Base-by-base conservation (phyloP, 1,140 invertebrate species). In the Cecropterus lyciades region DNA sequence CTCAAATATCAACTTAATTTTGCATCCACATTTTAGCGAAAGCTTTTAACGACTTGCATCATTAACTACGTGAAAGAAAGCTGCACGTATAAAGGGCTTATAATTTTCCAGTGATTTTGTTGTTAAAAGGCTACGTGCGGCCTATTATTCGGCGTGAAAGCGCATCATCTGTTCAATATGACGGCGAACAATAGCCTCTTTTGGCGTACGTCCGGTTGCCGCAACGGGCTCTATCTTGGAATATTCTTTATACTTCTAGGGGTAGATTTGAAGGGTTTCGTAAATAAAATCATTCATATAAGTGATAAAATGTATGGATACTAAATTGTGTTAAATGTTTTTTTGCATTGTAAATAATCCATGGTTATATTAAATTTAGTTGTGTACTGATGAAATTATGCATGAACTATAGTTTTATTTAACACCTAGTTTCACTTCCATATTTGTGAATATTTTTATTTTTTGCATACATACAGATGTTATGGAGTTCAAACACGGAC, bases 131-230 rank as follows among this genome's bases (percentile, higher is more conserved):
- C 45, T 62, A 62, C 46, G 59, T 60, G 49, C 53, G 56, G 63
- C 65, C 77, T 73, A 84, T 87, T 87, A 84, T 82, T 69, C n/a
- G n/a, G n/a, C 69, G 70, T 73, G 55, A 73, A 73, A 75, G 78
- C 75, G 75, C 80, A 79, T 81, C 79, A 82, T 85, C 82, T 86
- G 83, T 83, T 82, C 82, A 89, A 87, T 85, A 87, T 77, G 73
- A 71, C 70, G 74, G 51, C 75, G 84, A 86, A 89, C 84, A 89
- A 89, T 87, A 72, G 72, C 69, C 51, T 68, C 75, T 78, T 84
- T 82, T 76, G 72, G 48, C 80, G 83, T 84, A 85, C 67, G 68
- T 89, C 84, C 83, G 80, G 74, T 46, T 73, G 68, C 67, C 69
- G 76, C 84, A 84, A 83, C 86, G 79, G 84, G 80, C 77, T 67